These are phyloP conservation scores for Heliornis fulica DNA, from an alignment of 2,113 vertebrate species.

Conservation along the genomic window DNA sequence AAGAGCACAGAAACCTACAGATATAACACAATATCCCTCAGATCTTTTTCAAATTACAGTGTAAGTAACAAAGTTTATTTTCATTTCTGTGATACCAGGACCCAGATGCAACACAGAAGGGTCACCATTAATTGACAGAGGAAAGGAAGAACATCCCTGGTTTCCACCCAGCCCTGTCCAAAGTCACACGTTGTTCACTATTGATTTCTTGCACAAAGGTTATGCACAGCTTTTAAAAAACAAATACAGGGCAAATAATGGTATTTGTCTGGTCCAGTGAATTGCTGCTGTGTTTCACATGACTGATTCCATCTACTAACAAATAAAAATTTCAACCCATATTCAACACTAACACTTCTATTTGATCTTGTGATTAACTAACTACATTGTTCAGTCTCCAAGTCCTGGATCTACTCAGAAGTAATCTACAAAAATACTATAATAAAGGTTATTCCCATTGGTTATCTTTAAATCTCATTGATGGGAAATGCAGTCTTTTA, in stretches of 20 bases:
- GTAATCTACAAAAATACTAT: not conserved
- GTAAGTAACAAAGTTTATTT: not conserved
- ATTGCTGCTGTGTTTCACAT: not conserved
- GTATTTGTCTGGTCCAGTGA: not conserved
- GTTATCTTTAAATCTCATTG: not conserved
- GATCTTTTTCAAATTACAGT: not conserved
- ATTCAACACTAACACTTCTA: not conserved
- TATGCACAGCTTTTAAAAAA: not conserved
- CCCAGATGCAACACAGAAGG: not conserved
- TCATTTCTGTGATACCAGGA: not conserved
- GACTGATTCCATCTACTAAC: not conserved
- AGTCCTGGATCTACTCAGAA: not conserved
- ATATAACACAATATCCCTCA: not conserved
- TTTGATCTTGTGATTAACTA: not conserved
- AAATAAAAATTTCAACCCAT: not conserved
- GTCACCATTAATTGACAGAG: not conserved
- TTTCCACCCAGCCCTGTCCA: not conserved
- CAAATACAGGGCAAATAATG: not conserved
- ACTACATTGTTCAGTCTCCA: not conserved
- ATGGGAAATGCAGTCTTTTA: not conserved
- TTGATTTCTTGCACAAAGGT: not conserved
- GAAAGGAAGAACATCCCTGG: not conserved
- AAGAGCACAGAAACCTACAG: not conserved
- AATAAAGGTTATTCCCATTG: not conserved
- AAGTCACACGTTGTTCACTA: not conserved